phyloP scores from a whole-genome alignment of 1,140 invertebrate species.

The Drosophila murphyi region DNA sequence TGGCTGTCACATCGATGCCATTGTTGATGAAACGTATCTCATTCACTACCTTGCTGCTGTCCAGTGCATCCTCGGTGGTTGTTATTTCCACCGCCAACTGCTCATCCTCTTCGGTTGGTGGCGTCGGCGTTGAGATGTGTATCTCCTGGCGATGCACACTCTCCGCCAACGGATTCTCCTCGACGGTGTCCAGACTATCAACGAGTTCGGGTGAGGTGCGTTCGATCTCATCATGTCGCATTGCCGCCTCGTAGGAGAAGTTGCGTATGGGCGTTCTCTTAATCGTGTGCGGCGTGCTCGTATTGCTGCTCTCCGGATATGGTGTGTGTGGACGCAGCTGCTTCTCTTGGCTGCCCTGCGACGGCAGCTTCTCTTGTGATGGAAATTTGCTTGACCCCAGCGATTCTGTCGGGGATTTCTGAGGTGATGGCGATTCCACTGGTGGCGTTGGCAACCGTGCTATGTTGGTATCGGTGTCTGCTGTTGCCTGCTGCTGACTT shows the following conservation, averaged over 20 bases:
- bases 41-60: conserved; percentile 74
- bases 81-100: conserved; percentile 77
- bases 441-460: conserved; percentile 60
- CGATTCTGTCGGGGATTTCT: conserved; percentile 56
- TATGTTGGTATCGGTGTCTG: background rate
- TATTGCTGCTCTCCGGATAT: conserved; percentile 71
- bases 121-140: conserved; percentile 62
- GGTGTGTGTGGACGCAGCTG: conserved; percentile 69
- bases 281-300: conserved; percentile 70
- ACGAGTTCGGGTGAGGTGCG: conserved; percentile 68
- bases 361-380: conserved; percentile 1
- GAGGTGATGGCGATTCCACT: conserved; percentile 39
- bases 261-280: conserved; percentile 76
- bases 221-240: conserved; percentile 71
- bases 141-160: conserved; percentile 27
- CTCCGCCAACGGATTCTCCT: conserved; percentile 53
- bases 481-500: background rate
- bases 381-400: conserved; percentile 39
- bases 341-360: conserved; percentile 48
- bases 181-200: conserved; percentile 71
- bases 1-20: conserved; percentile 81
- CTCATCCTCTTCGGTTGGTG: conserved; percentile 78
- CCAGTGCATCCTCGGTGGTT: conserved; percentile 67
- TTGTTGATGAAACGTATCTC: conserved; percentile 83
- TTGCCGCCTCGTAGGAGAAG: conserved; percentile 78